Conservation (phyloP, 2,797 vertebrate species). For the Discoglossus pictus region DNA sequence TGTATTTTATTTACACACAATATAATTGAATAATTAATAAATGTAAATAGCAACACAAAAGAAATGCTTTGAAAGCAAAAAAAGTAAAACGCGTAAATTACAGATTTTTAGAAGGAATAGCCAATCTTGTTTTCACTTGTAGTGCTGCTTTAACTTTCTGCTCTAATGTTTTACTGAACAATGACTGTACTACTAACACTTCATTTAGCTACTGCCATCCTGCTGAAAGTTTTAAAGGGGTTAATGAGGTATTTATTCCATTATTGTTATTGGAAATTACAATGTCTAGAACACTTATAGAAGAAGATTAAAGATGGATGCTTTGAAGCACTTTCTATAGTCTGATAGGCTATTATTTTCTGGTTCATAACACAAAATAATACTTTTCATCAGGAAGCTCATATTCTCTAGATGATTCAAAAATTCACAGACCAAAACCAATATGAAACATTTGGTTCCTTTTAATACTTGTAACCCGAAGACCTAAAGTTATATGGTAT, state of each 20-base stretch:
- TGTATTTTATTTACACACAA: too few relatives aligned
- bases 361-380: slow-evolving; percentile 74
- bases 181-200: slow-evolving; percentile 62
- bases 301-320: slow-evolving; percentile 75
- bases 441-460: slow-evolving; percentile 71
- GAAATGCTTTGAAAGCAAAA: not conserved
- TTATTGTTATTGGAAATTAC: slow-evolving; percentile 72
- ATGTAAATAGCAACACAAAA: too few relatives aligned
- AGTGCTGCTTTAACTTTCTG: slow-evolving; percentile 60
- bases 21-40: too few relatives aligned
- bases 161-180: slow-evolving; percentile 62
- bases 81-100: too few relatives aligned
- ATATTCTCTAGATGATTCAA: slow-evolving; percentile 77
- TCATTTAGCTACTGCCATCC: slow-evolving; percentile 71
- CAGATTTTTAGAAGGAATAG: too few relatives aligned
- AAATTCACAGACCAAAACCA: slow-evolving; percentile 77
- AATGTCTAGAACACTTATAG: slow-evolving; percentile 71
- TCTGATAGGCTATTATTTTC: slow-evolving; percentile 71
- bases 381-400: slow-evolving; percentile 72
- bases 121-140: not conserved
- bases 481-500: slow-evolving; percentile 44
- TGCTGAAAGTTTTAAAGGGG: slow-evolving; percentile 70
- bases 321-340: slow-evolving; percentile 68
- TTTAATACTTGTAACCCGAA: slow-evolving; percentile 50
- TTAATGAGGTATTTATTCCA: slow-evolving; percentile 68